Conservation (phyloP, 2,113 vertebrate genomes). For the Dermatemys mawii region DNA sequence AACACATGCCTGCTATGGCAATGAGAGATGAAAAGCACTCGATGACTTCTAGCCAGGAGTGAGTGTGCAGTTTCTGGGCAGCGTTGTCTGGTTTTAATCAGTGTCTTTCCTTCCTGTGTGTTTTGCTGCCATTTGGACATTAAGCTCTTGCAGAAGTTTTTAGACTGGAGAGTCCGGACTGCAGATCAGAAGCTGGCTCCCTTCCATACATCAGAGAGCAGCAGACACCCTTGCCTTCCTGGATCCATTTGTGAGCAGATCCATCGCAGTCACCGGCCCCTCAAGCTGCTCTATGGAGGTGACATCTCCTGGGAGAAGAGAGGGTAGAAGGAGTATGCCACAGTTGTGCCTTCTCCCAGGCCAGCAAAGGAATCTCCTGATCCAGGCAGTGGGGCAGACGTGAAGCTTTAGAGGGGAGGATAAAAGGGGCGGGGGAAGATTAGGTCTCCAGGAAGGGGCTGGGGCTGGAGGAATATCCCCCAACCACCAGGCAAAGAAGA, state of each 20-base stretch:
- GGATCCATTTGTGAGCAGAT: background rate
- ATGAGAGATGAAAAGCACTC: background rate
- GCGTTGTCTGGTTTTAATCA: background rate
- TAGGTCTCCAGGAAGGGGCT: background rate
- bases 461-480: background rate
- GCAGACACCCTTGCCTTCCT: background rate
- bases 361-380: background rate
- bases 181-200: slow-evolving; percentile 50
- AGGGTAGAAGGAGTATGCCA: background rate
- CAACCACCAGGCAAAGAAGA: fast-evolving
- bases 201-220: background rate
- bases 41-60: background rate
- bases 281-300: background rate
- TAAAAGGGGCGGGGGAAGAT: background rate
- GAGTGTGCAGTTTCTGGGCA: slow-evolving; percentile 60
- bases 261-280: background rate
- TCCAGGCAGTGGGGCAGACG: background rate
- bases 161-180: background rate
- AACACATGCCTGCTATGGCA: background rate
- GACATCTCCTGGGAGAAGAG: background rate
- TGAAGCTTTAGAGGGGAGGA: background rate
- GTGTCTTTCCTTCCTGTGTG: background rate
- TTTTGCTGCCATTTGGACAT: background rate
- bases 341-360: background rate
- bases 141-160: slow-evolving; percentile 43